Conservation (phyloP, 1,140 invertebrate genomes). For the Hyposmocoma kahamanoa region DNA sequence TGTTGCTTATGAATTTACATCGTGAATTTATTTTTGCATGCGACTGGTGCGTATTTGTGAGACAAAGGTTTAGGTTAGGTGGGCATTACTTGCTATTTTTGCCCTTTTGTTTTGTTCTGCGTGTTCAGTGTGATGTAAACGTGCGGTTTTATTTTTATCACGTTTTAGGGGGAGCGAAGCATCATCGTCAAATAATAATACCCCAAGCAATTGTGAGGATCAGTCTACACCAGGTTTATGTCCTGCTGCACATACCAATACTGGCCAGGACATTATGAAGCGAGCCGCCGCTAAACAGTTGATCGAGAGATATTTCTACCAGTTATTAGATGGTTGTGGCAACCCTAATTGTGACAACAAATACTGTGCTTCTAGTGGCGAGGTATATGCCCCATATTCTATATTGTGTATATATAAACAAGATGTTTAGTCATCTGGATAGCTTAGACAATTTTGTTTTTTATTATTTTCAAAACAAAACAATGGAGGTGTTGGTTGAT, state of each 20-base stretch:
- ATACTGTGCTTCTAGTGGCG: constrained; percentile 91
- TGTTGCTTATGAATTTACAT: neutral
- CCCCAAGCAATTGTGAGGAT: constrained; percentile 46
- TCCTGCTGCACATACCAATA: constrained; percentile 30
- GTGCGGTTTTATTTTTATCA: constrained; percentile 7
- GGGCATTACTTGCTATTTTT: constrained; percentile 65
- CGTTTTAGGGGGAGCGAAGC: constrained; percentile 66
- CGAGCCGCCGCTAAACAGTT: constrained; percentile 89
- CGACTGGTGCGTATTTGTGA: constrained; percentile 25
- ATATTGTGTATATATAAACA: too few species aligned
- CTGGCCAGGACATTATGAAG: constrained; percentile 83
- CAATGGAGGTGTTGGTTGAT: too few species aligned
- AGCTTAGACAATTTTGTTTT: too few species aligned
- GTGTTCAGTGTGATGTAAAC: neutral
- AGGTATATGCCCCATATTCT: constrained; percentile 73
- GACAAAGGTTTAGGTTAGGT: constrained; percentile 42
- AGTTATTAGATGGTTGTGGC: constrained; percentile 92
- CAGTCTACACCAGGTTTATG: constrained; percentile 46
- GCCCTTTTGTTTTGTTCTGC: constrained; percentile 36
- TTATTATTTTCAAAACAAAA: too few species aligned
- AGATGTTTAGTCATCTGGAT: too few species aligned
- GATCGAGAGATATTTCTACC: constrained; percentile 94
- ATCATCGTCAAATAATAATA: constrained; percentile 62
- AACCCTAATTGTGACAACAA: constrained; percentile 88
- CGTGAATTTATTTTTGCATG: constrained; percentile 11